These are phyloP conservation scores for Mesembrinibis cayennensis DNA, from an alignment of 2,113 vertebrate genomes.

Conservation along the genomic window DNA sequence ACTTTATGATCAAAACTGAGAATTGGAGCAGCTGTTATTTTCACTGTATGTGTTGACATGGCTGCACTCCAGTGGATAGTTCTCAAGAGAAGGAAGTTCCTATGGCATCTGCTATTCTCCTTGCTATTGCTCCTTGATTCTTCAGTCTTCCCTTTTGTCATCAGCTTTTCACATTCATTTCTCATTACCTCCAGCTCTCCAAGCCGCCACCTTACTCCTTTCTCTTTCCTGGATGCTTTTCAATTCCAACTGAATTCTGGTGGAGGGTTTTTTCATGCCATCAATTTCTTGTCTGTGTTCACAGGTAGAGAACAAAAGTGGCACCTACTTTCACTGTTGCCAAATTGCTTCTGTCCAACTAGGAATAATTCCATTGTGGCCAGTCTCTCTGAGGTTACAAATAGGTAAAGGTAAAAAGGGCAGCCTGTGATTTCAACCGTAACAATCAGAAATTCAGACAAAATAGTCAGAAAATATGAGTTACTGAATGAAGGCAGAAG, in stretches of 20 bases:
- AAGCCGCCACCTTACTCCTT: not conserved
- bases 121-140: not conserved
- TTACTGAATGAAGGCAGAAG: not conserved
- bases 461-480: not conserved
- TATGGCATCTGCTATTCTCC: not conserved
- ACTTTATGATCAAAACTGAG: not conserved
- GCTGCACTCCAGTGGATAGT: fast-evolving
- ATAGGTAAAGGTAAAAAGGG: not conserved
- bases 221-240: not conserved
- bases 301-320: not conserved
- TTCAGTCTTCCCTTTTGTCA: not conserved
- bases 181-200: not conserved
- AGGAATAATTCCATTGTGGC: not conserved
- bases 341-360: not conserved
- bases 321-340: not conserved
- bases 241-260: not conserved
- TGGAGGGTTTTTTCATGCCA: not conserved
- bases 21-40: not conserved
- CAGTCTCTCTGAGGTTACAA: not conserved
- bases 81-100: not conserved
- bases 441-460: not conserved
- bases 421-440: not conserved
- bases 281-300: not conserved
- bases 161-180: not conserved
- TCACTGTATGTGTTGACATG: not conserved